phyloP scores from a whole-genome alignment of 2,888 invertebrate species.

The Drosophila testacea region DNA sequence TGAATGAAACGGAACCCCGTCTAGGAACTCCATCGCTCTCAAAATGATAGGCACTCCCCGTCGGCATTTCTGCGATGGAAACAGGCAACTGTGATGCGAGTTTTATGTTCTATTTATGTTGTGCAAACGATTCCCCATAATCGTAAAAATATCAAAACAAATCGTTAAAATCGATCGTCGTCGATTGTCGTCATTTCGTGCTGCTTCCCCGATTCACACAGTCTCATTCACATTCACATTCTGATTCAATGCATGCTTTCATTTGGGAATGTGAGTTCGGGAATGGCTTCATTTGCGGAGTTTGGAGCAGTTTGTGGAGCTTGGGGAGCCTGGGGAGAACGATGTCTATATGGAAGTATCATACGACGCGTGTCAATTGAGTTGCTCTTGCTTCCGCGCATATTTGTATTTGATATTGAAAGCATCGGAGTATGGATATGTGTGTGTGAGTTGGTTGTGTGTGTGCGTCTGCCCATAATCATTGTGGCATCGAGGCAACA shows the following conservation, averaged over 20 bases:
- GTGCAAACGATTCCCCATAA: slow-evolving; percentile 85
- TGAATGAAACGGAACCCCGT: slow-evolving; percentile 59
- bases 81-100: slow-evolving; percentile 48
- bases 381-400: slow-evolving; percentile 48
- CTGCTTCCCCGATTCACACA: slow-evolving; percentile 35
- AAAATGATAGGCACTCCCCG: neutral
- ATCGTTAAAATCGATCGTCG: slow-evolving; percentile 85
- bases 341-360: slow-evolving; percentile 29
- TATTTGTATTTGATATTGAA: slow-evolving; percentile 58
- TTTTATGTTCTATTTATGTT: slow-evolving; percentile 85
- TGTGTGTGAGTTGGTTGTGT: slow-evolving; percentile 17
- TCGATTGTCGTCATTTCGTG: slow-evolving; percentile 52
- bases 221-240: slow-evolving; percentile 44
- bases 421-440: slow-evolving; percentile 22
- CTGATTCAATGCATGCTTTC: slow-evolving; percentile 48
- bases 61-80: slow-evolving; percentile 3
- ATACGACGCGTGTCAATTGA: slow-evolving; percentile 77
- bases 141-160: slow-evolving; percentile 86
- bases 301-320: slow-evolving; percentile 45
- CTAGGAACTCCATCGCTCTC: slow-evolving; percentile 7
- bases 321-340: slow-evolving; percentile 6
- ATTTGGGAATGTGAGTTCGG: slow-evolving; percentile 25
- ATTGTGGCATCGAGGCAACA: slow-evolving; percentile 26
- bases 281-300: slow-evolving; percentile 63
- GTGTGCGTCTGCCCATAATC: slow-evolving; percentile 48